Percentiles rank a stretch among this genome's conserved stretches.
These are phyloP conservation scores for Lithophane leautieri DNA, from an alignment of 2,888 invertebrate genomes.

Conservation along the genomic window DNA sequence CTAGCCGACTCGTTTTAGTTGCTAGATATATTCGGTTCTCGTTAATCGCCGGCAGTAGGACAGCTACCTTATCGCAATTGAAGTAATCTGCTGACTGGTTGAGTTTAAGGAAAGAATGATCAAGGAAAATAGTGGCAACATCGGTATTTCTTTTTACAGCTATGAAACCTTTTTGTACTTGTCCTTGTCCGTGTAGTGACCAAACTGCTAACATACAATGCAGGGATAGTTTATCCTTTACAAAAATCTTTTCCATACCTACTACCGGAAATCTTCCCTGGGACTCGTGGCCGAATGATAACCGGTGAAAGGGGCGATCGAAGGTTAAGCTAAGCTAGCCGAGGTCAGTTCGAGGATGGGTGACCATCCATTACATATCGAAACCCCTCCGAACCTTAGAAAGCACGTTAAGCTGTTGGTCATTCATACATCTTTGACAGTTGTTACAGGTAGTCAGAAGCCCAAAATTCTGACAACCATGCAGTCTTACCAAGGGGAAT, in stretches of 20 bases:
- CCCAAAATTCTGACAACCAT: too few relatives aligned
- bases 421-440: not conserved
- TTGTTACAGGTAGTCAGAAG: not conserved
- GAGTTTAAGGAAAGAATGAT: not conserved
- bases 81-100: not conserved
- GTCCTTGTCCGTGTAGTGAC: not conserved
- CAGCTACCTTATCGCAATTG: not conserved
- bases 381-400: not conserved
- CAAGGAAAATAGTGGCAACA: slow-evolving; percentile 2
- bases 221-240: not conserved
- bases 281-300: not conserved
- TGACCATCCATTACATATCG: not conserved
- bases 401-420: not conserved
- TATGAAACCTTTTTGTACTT: slow-evolving; percentile 2
- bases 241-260: not conserved
- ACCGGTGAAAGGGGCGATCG: not conserved
- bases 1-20: not conserved
- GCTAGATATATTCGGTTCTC: not conserved
- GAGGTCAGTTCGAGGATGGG: too few relatives aligned
- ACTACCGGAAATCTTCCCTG: not conserved
- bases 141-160: slow-evolving; percentile 13
- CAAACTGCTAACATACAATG: not conserved
- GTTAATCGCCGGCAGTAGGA: not conserved
- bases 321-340: too few relatives aligned
- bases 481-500: not conserved